Percentiles rank a stretch among this genome's conserved stretches.
phyloP scores from a whole-genome alignment of 2,888 invertebrate genomes.

The Copidosoma aretas region DNA sequence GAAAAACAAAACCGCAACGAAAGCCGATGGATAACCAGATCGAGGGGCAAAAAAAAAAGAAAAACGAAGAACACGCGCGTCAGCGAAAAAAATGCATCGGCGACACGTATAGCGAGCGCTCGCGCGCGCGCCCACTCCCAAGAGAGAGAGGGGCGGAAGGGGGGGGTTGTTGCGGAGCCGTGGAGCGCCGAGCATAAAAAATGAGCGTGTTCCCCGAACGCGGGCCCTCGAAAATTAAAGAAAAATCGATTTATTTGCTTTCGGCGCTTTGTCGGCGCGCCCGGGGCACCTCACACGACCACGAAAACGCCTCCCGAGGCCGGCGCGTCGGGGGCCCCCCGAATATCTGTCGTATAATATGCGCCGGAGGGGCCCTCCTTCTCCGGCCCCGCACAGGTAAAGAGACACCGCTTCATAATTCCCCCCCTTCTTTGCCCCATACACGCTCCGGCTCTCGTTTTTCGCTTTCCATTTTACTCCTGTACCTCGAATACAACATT shows the following conservation, averaged over 20 bases:
- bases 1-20: not conserved
- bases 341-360: slow-evolving; percentile 30
- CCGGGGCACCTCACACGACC: not conserved
- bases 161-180: too few relatives aligned
- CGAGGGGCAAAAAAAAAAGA: not conserved
- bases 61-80: slow-evolving; percentile 8
- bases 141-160: not conserved
- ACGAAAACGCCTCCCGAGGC: slow-evolving; percentile 23
- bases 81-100: slow-evolving; percentile 27
- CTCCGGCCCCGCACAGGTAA: not conserved
- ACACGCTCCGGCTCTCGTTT: too few relatives aligned
- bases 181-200: slow-evolving; percentile 34
- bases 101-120: slow-evolving; percentile 11
- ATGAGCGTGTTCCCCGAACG: slow-evolving; percentile 30
- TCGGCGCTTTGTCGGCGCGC: slow-evolving; percentile 36
- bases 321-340: not conserved
- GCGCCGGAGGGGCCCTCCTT: not conserved
- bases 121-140: too few relatives aligned
- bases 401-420: not conserved
- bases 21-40: not conserved
- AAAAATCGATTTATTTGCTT: slow-evolving; percentile 42
- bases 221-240: slow-evolving; percentile 34
- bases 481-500: not conserved
- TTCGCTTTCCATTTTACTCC: slow-evolving; percentile 24
- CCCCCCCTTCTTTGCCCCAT: not conserved